Evolutionary conservation across 2,797 vertebrate species (phyloP).

Genomic region (Poecile montanus): DNA sequence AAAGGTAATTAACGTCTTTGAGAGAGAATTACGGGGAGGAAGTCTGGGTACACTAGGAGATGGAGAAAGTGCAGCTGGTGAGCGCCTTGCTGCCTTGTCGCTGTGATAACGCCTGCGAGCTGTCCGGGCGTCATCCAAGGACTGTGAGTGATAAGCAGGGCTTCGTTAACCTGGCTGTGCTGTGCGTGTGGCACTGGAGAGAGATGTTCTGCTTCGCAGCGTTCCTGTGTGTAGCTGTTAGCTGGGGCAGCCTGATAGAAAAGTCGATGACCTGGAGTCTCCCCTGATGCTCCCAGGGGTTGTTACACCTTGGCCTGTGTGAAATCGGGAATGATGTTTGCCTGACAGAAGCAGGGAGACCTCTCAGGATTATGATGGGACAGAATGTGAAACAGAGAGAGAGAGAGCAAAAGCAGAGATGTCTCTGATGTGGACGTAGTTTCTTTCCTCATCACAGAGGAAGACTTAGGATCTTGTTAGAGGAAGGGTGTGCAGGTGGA

Average conservation of each 20-base stretch:
- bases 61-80: background rate
- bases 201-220: fast-evolving
- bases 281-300: fast-evolving
- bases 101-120: background rate
- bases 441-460: background rate
- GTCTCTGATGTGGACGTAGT: background rate
- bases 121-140: fast-evolving
- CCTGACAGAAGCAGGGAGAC: background rate
- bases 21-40: background rate
- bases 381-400: fast-evolving
- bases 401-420: background rate
- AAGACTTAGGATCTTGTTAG: fast-evolving
- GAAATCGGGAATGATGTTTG: background rate
- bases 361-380: fast-evolving
- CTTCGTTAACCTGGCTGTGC: background rate
- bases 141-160: background rate
- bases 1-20: background rate
- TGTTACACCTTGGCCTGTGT: background rate
- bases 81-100: background rate
- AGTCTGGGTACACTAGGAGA: background rate
- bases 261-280: background rate
- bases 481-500: fast-evolving
- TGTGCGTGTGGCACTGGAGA: fast-evolving
- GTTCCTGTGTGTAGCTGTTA: fast-evolving
- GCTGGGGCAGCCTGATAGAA: background rate